Evolutionary conservation across 2,113 vertebrate species (phyloP), one percentile per base, ranked within the genome.

Genomic region (Helogale parvula): DNA sequence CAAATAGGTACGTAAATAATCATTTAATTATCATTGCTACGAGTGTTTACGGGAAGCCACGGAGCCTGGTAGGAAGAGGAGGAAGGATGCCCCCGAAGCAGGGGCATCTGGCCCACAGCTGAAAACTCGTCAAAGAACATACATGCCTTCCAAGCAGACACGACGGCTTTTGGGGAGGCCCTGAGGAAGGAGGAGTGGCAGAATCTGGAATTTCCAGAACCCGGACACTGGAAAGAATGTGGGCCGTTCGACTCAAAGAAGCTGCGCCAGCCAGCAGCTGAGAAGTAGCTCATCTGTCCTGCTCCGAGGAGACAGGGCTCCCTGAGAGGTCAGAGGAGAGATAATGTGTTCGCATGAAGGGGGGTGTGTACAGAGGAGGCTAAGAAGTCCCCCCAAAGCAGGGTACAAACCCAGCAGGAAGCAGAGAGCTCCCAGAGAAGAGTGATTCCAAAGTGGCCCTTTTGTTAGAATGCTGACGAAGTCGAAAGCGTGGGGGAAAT

Each of bases 361-460:
- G 33, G 66, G 68, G 9, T 13, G 4, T 16, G 2, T 31, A 76
- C 5, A 25, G 54, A 63, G n/a, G 74, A n/a, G 16, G 23, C 19
- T 33, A 72, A 38, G 15, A 35, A 65, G 57, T 7, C 27, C 52
- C 16, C 15, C 1, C 23, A 68, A 5, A 65, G 52, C 41, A 54
- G 17, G 17, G 17, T 14, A 16, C 17, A 87, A 66, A 38, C 6
- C 21, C 11, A 35, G 10, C 6, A 60, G 63, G 25, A 31, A 54
- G 29, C 45, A 76, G 35, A 13, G 13, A 27, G 16, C 23, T 11
- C 52, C 41, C 19, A 11, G 41, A 45, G n/a, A 23, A 81, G 50
- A 45, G 16, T 2, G 12, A 45, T 13, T 69, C 17, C n/a, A 14
- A 19, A 1, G 21, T 12, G 47, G 38, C 38, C 7, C 0, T 52